Conservation (phyloP, 2,888 invertebrate genomes). For the Incurvaria masculella region DNA sequence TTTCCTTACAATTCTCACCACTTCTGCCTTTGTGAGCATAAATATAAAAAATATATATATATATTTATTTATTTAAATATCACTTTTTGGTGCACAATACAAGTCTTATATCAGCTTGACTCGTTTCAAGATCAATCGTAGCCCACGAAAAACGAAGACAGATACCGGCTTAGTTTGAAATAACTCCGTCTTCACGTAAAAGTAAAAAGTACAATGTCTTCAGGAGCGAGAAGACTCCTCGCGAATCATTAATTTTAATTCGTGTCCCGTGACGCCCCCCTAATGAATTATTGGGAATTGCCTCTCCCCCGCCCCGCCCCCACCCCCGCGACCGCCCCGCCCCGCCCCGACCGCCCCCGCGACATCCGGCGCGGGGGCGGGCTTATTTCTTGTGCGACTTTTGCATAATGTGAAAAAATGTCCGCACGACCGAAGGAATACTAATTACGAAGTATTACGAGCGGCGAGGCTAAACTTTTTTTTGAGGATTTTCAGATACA, state of each 20-base stretch:
- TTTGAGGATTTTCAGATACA: too few relatives aligned
- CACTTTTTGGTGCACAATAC: too few relatives aligned
- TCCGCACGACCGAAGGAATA: constrained; percentile 46
- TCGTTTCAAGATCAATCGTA: neutral
- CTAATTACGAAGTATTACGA: constrained; percentile 34
- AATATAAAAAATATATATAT: too few relatives aligned
- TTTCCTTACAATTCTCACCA: too few relatives aligned
- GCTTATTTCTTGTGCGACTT: constrained; percentile 41
- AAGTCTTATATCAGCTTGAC: too few relatives aligned
- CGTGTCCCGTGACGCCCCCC: constrained; percentile 47
- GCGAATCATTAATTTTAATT: constrained; percentile 57
- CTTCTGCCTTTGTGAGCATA: too few relatives aligned
- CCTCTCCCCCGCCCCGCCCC: constrained; percentile 31
- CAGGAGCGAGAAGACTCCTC: constrained; percentile 22
- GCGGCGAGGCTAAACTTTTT: too few relatives aligned
- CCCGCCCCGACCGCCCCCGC: constrained; percentile 34
- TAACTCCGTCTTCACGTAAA: neutral
- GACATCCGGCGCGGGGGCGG: neutral
- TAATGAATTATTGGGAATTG: constrained; percentile 55
- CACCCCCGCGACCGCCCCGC: constrained; percentile 10
- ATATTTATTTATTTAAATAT: too few relatives aligned
- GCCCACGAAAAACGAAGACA: neutral
- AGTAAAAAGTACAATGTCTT: neutral
- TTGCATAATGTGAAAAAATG: constrained; percentile 56
- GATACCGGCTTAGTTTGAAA: neutral